Base-by-base conservation (phyloP, 2,888 invertebrate species). In the Acanthosepion pharaonis region DNA sequence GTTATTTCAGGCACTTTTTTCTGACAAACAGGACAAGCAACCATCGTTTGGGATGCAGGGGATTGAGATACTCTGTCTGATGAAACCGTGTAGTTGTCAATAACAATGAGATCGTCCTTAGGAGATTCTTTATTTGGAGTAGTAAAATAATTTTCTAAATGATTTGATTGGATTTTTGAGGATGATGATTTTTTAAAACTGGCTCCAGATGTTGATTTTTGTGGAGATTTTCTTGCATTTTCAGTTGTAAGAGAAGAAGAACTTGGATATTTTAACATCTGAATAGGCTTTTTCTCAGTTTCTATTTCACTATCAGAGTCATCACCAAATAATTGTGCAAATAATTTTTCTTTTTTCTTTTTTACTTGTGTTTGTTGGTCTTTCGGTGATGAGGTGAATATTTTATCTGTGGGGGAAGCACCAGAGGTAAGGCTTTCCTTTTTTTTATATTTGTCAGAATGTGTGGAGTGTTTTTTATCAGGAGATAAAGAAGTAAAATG, bases 21-120 rank as follows among this genome's bases (percentile, higher is more conserved):
- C 91, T 94, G 95, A 95, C 97, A 97, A 15, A 96, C 96, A 42
- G 97, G 97, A 95, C 97, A 97, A 55, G 95, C 91, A n/a, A 33
- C 91, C 78, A 78, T 78, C 3, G 28, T n/a, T 78, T 78, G 8
- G 15, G 78, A n/a, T n/a, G 4, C n/a, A 9, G n/a, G 9, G 33
- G 78, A 78, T n/a, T 78, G n/a, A n/a, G 78, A 78, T 78, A 33
- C 33, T n/a, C 78, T 33, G n/a, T n/a, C n/a, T 5, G 78, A 78
- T 15, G n/a, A 78, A 15, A 18, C 78, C 23, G n/a, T n/a, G n/a
- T 78, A 9, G 28, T 51, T 51, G 53, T 93, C 53, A n/a, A 93
- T 53, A 49, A 93, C 53, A 53, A 93, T 51, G 51, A 42, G 93
- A 49, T 93, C 78, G 23, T n/a, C n/a, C 78, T 78, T 15, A 33